Evolutionary conservation across 2,797 vertebrate genomes (phyloP).

Genomic region (Rhinogobio ventralis): DNA sequence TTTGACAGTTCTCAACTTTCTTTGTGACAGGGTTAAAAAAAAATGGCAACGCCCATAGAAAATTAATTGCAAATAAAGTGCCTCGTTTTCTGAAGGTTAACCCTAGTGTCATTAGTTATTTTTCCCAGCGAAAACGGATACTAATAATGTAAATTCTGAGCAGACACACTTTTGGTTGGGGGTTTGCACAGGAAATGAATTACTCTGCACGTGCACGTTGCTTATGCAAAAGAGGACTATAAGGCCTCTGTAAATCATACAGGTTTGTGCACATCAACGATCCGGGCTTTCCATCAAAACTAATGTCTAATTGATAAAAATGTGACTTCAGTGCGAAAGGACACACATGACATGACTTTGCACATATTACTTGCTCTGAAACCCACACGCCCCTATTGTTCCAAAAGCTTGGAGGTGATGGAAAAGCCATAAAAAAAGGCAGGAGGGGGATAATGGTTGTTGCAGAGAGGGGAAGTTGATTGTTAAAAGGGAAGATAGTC

Average conservation of each 20-base stretch:
- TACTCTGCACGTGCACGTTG: not conserved
- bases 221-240: not conserved
- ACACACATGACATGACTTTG: conserved; percentile 6
- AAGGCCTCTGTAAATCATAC: not conserved
- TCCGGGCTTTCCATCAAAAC: not conserved
- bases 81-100: not conserved
- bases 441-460: conserved; percentile 48
- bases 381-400: not conserved
- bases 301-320: not conserved
- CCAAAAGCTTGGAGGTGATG: conserved; percentile 45
- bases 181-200: conserved; percentile 5
- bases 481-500: conserved; percentile 58
- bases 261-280: not conserved
- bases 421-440: conserved; percentile 60
- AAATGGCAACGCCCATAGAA: not conserved
- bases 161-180: not conserved
- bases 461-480: conserved; percentile 63
- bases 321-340: not conserved
- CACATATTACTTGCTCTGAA: not conserved
- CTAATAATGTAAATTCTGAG: not conserved
- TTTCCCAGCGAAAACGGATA: not conserved
- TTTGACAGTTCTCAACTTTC: not conserved
- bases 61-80: not conserved
- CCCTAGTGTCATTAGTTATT: not conserved
- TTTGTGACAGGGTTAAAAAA: not conserved